phyloP scores from a whole-genome alignment of 2,113 vertebrate species.

The Stigmatopora argus region DNA sequence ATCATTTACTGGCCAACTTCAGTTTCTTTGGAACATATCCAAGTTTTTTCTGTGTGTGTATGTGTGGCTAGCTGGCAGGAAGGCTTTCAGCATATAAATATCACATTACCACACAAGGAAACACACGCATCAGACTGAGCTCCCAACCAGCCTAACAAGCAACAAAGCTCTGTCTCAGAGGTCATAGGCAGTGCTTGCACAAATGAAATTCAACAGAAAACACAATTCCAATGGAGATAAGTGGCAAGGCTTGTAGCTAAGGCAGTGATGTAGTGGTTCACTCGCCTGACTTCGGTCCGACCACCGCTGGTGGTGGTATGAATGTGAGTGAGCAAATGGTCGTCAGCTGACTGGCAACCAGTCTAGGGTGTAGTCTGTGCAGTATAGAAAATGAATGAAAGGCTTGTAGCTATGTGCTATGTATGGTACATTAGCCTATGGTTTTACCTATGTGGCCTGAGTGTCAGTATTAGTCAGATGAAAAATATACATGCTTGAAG shows the following conservation, averaged over 20 bases:
- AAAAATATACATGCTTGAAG: too few relatives aligned
- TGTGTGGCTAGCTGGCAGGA: constrained; percentile 61
- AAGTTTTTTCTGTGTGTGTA: constrained; percentile 38
- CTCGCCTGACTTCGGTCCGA: too few relatives aligned
- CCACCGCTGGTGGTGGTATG: too few relatives aligned
- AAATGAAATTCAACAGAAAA: constrained; percentile 64
- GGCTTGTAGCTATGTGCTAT: constrained; percentile 42
- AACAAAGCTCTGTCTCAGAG: constrained; percentile 56
- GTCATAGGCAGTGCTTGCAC: constrained; percentile 52
- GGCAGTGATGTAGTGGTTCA: too few relatives aligned
- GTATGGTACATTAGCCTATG: constrained; percentile 8
- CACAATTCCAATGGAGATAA: constrained; percentile 54
- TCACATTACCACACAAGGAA: constrained; percentile 77
- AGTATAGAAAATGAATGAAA: neutral
- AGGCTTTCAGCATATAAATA: constrained; percentile 74
- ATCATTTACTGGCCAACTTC: constrained; percentile 41
- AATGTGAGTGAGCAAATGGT: too few relatives aligned
- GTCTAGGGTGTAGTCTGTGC: too few relatives aligned
- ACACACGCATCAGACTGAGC: constrained; percentile 62
- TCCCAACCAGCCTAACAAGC: constrained; percentile 64
- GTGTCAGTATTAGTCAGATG: neutral
- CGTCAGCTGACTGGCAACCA: too few relatives aligned
- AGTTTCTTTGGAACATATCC: constrained; percentile 65
- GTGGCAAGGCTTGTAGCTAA: constrained; percentile 36
- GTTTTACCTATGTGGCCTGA: neutral